Conservation (phyloP, 1,140 invertebrate species). For the Saxidomus purpurata region DNA sequence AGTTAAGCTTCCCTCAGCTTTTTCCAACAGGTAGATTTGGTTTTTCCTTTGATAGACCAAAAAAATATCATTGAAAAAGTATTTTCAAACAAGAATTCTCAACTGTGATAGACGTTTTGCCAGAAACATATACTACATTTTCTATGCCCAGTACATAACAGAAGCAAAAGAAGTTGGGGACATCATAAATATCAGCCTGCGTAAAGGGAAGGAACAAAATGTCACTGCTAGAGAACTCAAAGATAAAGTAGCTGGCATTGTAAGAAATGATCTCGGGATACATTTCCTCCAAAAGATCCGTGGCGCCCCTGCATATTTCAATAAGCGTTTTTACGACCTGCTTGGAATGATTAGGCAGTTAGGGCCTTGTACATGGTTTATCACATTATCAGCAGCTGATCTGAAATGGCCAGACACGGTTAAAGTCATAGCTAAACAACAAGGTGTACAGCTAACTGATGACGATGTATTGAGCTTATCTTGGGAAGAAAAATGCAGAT, state of each 20-base stretch:
- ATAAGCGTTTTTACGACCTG: not conserved
- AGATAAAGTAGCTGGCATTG: constrained; percentile 36
- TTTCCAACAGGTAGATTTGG: constrained; percentile 30
- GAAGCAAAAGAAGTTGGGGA: constrained; percentile 3
- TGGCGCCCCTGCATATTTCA: constrained; percentile 10
- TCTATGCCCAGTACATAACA: constrained; percentile 20
- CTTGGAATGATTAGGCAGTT: constrained; percentile 42
- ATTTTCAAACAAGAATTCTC: constrained; percentile 32
- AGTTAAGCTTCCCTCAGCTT: constrained; percentile 23
- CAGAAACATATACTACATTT: constrained; percentile 9
- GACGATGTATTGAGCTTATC: constrained; percentile 35
- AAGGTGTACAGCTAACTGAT: constrained; percentile 41
- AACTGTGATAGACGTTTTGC: constrained; percentile 50
- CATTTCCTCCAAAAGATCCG: constrained; percentile 31
- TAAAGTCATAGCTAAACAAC: constrained; percentile 51
- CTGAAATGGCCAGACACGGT: constrained; percentile 62
- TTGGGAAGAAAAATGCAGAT: constrained; percentile 32
- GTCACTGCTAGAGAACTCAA: constrained; percentile 32
- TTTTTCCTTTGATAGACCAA: constrained; percentile 40
- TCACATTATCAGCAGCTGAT: constrained; percentile 35
- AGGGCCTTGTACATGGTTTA: constrained; percentile 13
- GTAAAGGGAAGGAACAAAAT: constrained; percentile 2
- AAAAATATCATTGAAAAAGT: constrained; percentile 12
- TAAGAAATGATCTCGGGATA: constrained; percentile 24
- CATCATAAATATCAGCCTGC: constrained; percentile 28